Conservation (phyloP, 2,797 vertebrate genomes). For the Notamacropus eugenii region DNA sequence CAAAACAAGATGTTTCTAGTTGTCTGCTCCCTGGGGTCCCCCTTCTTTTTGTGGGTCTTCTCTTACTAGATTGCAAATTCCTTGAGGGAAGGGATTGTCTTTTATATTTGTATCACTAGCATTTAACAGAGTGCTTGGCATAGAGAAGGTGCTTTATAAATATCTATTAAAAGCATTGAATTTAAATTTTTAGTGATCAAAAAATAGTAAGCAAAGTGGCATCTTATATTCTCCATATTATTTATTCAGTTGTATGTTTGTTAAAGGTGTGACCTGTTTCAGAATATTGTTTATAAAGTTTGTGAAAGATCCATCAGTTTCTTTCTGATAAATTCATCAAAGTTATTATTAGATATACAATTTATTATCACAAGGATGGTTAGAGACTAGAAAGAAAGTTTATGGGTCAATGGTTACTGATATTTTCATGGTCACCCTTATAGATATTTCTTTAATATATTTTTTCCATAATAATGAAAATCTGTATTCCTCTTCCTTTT, state of each 20-base stretch:
- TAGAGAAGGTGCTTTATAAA: neutral
- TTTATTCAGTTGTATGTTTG: neutral
- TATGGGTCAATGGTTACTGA: neutral
- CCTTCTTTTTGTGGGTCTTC: no score
- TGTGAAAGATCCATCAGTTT: neutral
- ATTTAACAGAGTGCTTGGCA: neutral
- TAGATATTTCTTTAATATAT: neutral
- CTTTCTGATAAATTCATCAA: neutral
- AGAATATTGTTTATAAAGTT: neutral
- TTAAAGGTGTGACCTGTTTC: neutral
- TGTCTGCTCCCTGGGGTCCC: no score
- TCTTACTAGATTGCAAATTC: neutral
- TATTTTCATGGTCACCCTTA: neutral
- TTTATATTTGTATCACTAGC: neutral
- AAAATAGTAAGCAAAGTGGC: neutral
- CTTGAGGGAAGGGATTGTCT: neutral
- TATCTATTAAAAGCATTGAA: neutral
- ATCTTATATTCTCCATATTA: neutral
- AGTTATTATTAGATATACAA: neutral
- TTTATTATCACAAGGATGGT: neutral
- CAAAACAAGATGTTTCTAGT: no score
- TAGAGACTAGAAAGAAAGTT: neutral
- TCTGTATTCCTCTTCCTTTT: neutral
- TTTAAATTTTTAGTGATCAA: neutral
- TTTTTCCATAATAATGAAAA: neutral